These are phyloP conservation scores for Ditula angustiorana DNA, from an alignment of 2,888 invertebrate genomes.

Conservation along the genomic window DNA sequence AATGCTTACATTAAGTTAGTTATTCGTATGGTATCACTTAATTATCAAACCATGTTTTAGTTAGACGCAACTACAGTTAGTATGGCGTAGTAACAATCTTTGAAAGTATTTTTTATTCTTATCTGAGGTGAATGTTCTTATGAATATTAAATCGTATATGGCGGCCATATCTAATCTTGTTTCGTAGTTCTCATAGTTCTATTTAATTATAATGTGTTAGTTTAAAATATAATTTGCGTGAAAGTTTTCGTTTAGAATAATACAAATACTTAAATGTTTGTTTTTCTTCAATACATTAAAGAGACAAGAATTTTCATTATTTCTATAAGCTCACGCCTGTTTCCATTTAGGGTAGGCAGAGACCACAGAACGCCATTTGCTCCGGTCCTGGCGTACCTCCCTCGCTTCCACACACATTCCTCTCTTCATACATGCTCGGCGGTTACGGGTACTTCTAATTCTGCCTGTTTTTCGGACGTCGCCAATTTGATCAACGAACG, in stretches of 20 bases:
- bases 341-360: no score
- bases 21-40: not conserved
- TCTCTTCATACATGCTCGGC: no score
- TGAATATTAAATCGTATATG: conserved; percentile 13
- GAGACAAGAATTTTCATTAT: no score
- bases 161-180: conserved; percentile 24
- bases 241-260: not conserved
- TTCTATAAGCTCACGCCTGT: no score
- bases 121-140: conserved; percentile 35
- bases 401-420: no score
- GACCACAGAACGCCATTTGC: no score
- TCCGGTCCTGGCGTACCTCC: no score
- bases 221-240: not conserved
- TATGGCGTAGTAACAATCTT: conserved; percentile 1
- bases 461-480: no score
- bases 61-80: not conserved
- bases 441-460: no score
- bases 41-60: not conserved
- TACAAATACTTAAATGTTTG: not conserved
- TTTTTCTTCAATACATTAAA: no score
- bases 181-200: conserved; percentile 1
- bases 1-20: not conserved
- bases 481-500: no score
- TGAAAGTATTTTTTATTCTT: not conserved
- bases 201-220: conserved; percentile 13